Conservation (phyloP, 1,140 invertebrate genomes). For the Andrena cerasifolii region DNA sequence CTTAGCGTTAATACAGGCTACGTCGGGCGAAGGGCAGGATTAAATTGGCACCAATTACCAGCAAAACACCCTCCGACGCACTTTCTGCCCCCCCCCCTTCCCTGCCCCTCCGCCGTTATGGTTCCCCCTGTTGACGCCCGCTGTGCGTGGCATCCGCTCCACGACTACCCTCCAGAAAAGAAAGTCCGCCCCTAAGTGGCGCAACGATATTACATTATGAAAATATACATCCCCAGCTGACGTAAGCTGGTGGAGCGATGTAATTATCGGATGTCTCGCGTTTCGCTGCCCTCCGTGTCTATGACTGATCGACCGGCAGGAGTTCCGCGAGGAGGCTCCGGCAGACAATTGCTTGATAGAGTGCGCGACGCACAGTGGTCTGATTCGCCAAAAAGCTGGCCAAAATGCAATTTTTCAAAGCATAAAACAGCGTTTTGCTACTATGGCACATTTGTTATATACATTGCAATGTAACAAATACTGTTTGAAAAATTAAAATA, state of each 20-base stretch:
- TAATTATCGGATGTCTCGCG: conserved; percentile 61
- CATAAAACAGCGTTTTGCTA: too few relatives aligned
- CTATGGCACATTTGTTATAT: too few relatives aligned
- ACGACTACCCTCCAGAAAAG: conserved; percentile 64
- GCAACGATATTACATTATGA: conserved; percentile 78
- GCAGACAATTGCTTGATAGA: too few relatives aligned
- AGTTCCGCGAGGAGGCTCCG: too few relatives aligned
- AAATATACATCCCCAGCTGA: conserved; percentile 71
- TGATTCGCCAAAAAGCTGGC: too few relatives aligned
- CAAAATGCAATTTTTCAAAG: too few relatives aligned
- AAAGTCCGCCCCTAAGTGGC: conserved; percentile 60
- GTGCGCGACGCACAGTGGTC: too few relatives aligned
- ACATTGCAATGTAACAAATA: too few relatives aligned
- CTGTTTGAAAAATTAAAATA: too few relatives aligned
- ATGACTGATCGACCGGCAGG: too few relatives aligned
- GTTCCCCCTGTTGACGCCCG: conserved; percentile 50
- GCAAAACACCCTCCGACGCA: conserved; percentile 84
- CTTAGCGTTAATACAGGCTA: conserved; percentile 79
- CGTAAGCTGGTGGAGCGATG: conserved; percentile 65
- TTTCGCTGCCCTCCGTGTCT: background rate
- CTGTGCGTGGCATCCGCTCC: conserved; percentile 47
- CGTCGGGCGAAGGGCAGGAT: conserved; percentile 80
- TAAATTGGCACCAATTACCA: conserved; percentile 89
- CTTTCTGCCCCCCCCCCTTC: conserved; percentile 68
- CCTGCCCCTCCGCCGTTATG: conserved; percentile 16